Evolutionary conservation across 2,797 vertebrate species (phyloP), one percentile per base, ranked within the genome.

Genomic region (Rhinatrema bivittatum): DNA sequence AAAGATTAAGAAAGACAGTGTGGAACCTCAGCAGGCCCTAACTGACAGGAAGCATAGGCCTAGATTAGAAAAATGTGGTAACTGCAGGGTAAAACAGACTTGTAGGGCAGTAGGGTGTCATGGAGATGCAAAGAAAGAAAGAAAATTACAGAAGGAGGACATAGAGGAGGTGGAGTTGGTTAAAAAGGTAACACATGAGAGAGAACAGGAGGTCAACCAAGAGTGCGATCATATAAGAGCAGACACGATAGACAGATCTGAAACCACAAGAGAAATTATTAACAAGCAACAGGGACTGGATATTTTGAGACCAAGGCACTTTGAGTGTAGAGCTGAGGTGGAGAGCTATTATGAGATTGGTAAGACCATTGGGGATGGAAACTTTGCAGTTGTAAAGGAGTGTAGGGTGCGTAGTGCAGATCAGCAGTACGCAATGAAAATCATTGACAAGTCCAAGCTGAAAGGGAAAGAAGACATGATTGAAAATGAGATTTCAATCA

Each of bases 391-490:
- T 20, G 95, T 98, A 48, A 90, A 83, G 48, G 88, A 94, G 57
- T 96, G 94, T 53, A 57, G 67, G 20, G 82, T 77, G 15, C 86
- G 78, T 1, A 66, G 72, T 51, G 72, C 56, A 5, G 65, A 72
- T 18, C 74, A 81, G 54, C 68, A 55, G 9, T 88, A 90, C 1
- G 96, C 96, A 10, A 70, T 97, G 83, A 99, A 99, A 74, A 88
- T 97, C 4, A 82, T 99, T 1, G 89, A 96, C 54, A 93, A 87
- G 51, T 74, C 87, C 23, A 95, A 94, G 47, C 78, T 99, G 57
- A 78, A 87, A 47, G 96, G 94, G 2, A 91, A 93, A 25, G 91
- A 93, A 62, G 91, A 94, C 68, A 95, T 99, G 81, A 87, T 98
- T 58, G 89, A 94, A 73, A 99, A 95, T 2, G 95, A 99, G 76